Conservation (phyloP, 1,140 invertebrate genomes). For the Drosophila pruinosa region DNA sequence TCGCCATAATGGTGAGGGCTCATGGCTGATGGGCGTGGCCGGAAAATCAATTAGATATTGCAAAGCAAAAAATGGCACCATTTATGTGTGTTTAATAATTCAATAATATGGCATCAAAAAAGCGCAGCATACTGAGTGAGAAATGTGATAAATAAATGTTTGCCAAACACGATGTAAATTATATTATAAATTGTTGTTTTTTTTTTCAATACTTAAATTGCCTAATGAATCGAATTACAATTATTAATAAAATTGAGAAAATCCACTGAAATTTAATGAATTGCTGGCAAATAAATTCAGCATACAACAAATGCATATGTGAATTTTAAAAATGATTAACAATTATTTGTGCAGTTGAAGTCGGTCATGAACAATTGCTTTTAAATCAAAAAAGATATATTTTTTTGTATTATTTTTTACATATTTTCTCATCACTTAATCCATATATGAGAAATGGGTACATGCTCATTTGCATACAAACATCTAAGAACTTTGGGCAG, state of each 20-base stretch:
- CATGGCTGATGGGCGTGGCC: slow-evolving; percentile 26
- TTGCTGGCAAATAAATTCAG: not conserved
- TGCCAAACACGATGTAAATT: slow-evolving; percentile 2
- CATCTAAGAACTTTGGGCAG: slow-evolving; percentile 1
- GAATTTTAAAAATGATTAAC: too few species aligned
- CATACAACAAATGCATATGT: too few species aligned
- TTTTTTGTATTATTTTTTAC: not conserved
- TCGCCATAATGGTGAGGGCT: slow-evolving; percentile 22
- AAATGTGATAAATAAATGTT: not conserved
- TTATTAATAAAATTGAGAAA: not conserved
- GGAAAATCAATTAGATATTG: slow-evolving; percentile 36
- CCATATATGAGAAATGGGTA: slow-evolving; percentile 29
- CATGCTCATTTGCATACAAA: slow-evolving; percentile 36
- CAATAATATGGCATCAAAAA: not conserved
- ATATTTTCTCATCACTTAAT: too few species aligned
- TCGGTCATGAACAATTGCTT: not conserved
- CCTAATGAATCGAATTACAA: slow-evolving; percentile 27
- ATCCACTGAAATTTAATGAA: too few species aligned
- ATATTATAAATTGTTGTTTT: slow-evolving; percentile 1
- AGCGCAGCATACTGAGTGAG: not conserved
- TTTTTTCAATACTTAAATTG: slow-evolving; percentile 13
- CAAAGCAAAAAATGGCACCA: not conserved
- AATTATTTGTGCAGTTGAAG: too few species aligned
- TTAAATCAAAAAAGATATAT: not conserved
- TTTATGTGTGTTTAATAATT: slow-evolving; percentile 33